Evolutionary conservation across 2,797 vertebrate genomes (phyloP), one percentile per base, ranked within the genome.

Genomic region (Acanthurus lineatus): DNA sequence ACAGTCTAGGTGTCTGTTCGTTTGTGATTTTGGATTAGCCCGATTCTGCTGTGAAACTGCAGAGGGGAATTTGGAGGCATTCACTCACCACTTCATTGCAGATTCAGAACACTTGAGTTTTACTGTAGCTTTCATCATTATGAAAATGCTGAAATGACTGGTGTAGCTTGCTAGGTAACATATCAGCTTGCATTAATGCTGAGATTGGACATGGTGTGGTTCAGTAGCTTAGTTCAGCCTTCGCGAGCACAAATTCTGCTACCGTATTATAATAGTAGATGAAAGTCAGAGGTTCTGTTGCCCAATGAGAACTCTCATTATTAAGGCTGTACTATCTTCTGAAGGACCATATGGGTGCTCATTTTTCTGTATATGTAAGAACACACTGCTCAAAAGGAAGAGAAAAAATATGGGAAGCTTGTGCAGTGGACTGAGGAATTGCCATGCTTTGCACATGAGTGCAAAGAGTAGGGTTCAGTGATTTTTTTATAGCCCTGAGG

Each of bases 281-380:
- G 87, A 92, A 94, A 91, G 91, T 92, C 88, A 87, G 83, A 91
- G 77, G 84, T 88, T 88, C 75, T 53, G 76, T 69, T 70, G 81
- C 76, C 86, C 94, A 94, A 91, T 94, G 91, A 94, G 87, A 83
- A 88, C 81, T 90, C 90, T 91, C 90, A 93, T 91, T 92, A 93
- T 92, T 84, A 87, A 79, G 86, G 84, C 76, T 89, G 86, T 79
- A 69, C 67, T 85, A 85, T 93, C 91, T 92, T 90, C 85, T 90
- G 79, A 90, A 81, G 77, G 83, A 88, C 89, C 86, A 89, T 87
- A 90, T 89, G 86, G 83, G 83, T 78, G 60, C 84, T 90, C 49
- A 76, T 90, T 92, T 90, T 79, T 84, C 69, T 90, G 73, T 82
- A 79, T 88, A 82, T 83, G 87, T 91, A 85, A 81, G 83, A 90